Evolutionary conservation across 2,113 vertebrate species (phyloP), one percentile per base, ranked within the genome.

Genomic region (Neogobius melanostomus): DNA sequence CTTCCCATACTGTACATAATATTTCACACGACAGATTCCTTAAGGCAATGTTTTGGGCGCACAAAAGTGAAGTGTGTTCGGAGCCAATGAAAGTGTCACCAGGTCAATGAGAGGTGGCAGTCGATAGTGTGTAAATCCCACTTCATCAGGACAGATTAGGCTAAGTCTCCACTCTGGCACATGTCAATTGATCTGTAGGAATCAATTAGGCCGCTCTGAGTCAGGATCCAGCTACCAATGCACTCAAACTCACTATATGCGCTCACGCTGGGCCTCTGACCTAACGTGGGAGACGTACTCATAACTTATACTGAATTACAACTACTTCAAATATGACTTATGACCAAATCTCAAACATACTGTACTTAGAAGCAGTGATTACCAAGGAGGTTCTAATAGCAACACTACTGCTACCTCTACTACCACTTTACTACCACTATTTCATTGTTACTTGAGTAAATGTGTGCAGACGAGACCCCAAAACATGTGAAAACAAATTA

Each of bases 121-220:
- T 88, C 86, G 36, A 87, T 91, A 52, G 48, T 44, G 69, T 74
- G 84, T 89, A 89, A 90, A 91, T 90, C 89, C 88, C 14, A 88
- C 85, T 87, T 87, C 75, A 89, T 91, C 84, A 87, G 75, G 71
- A 66, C 76, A 79, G 90, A 90, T 91, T 89, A 88, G 75, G 74
- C 63, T 57, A 54, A 63, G 76, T 68, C 36, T 78, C 73, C 85
- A 62, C 42, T 48, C 71, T 10, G 48, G 74, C 82, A 73, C 74
- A 45, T 85, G 86, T 88, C 82, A 80, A 89, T 88, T 82, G 90
- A 91, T 88, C 84, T 5, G 62, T 72, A 76, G 68, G 53, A 88
- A 90, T 89, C 88, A 83, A 84, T 85, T 68, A 64, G 52, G 52
- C 52, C 64, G 52, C 63, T 81, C 67, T 87, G 81, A 89, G 88